Conservation (phyloP, 2,888 invertebrate species). For the Diarsia dahlii region DNA sequence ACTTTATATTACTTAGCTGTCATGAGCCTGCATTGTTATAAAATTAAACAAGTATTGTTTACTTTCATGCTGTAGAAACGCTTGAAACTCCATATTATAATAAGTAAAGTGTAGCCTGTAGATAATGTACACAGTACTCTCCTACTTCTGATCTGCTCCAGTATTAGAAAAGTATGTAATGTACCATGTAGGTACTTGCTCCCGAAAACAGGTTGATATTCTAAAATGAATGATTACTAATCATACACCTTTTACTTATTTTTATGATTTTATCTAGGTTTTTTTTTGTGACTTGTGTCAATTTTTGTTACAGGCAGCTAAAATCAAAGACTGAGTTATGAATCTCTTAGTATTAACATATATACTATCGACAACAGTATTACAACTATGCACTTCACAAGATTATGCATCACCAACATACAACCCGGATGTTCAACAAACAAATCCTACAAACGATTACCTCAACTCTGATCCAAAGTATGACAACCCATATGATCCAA, state of each 20-base stretch:
- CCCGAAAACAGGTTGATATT: neutral
- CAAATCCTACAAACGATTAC: conserved; percentile 84
- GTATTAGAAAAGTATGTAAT: neutral
- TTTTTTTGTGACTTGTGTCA: neutral
- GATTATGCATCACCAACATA: conserved; percentile 84
- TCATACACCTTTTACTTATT: neutral
- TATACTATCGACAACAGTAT: conserved; percentile 72
- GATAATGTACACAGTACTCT: neutral
- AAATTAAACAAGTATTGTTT: conserved; percentile 17
- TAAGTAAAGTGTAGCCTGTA: neutral
- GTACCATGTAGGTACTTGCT: neutral
- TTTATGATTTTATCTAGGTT: neutral
- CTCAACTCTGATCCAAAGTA: conserved; percentile 77
- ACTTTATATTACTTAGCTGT: neutral
- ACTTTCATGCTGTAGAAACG: neutral
- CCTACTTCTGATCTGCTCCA: neutral
- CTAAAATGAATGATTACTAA: neutral
- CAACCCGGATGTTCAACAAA: conserved; percentile 77
- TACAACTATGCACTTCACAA: conserved; percentile 79
- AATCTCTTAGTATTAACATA: conserved; percentile 79
- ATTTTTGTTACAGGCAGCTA: conserved; percentile 75
- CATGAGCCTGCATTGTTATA: conserved; percentile 4
- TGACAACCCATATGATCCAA: conserved; percentile 85
- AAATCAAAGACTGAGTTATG: conserved; percentile 84
- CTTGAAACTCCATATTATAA: neutral